Percentiles rank a stretch among this genome's conserved stretches.
Evolutionary conservation across 2,888 invertebrate species (phyloP).

Genomic region (Eremobia ochroleuca): DNA sequence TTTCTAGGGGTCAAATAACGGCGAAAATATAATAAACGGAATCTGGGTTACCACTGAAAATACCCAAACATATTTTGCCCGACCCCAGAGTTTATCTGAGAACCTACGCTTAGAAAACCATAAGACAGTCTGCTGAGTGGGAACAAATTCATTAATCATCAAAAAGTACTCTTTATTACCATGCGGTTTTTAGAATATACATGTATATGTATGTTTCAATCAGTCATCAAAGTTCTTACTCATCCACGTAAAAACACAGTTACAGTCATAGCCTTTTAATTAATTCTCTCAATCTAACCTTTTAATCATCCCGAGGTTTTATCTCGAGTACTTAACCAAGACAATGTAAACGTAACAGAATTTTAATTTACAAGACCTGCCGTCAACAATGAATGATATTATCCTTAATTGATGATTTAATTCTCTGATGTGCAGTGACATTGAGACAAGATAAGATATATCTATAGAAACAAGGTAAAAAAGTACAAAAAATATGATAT

Average conservation of each 20-base stretch:
- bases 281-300: conserved; percentile 4
- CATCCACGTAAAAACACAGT: neutral
- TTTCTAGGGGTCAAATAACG: neutral
- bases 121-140: no score
- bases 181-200: neutral
- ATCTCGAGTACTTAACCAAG: conserved; percentile 25
- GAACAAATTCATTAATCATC: neutral
- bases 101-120: neutral
- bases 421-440: conserved; percentile 23
- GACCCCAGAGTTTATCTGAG: neutral
- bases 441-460: conserved; percentile 36
- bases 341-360: conserved; percentile 48
- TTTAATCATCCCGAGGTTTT: conserved; percentile 29
- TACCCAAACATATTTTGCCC: no score
- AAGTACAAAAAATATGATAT: neutral
- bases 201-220: no score
- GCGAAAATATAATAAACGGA: no score
- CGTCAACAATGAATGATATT: conserved; percentile 55
- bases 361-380: conserved; percentile 39
- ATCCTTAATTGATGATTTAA: conserved; percentile 51
- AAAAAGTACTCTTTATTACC: neutral
- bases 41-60: neutral
- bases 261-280: conserved; percentile 6
- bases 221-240: neutral
- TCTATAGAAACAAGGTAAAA: conserved; percentile 3